Conservation (phyloP, 2,888 invertebrate species). For the Hirudinaria manillensis region DNA sequence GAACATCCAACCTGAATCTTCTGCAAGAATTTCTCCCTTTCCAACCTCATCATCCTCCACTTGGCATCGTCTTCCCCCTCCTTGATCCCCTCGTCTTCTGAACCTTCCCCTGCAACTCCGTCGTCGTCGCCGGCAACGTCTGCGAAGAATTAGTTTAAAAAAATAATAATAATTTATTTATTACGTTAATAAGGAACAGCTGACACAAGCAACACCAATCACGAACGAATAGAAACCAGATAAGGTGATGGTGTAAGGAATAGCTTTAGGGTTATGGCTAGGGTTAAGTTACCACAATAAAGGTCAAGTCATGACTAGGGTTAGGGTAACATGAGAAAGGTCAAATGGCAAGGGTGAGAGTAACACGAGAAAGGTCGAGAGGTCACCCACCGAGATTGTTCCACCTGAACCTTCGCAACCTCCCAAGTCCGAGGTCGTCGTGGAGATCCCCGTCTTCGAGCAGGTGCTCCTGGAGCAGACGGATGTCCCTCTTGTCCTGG, state of each 20-base stretch:
- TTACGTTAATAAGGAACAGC: not conserved
- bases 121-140: not conserved
- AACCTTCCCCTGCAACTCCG: slow-evolving; percentile 30
- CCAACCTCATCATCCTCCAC: slow-evolving; percentile 40
- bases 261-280: no score
- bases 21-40: slow-evolving; percentile 41
- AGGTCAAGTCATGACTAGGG: no score
- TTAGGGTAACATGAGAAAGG: no score
- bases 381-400: slow-evolving; percentile 61
- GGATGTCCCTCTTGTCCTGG: slow-evolving; percentile 78
- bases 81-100: slow-evolving; percentile 36
- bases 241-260: no score
- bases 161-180: slow-evolving; percentile 4
- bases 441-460: slow-evolving; percentile 83
- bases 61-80: slow-evolving; percentile 45
- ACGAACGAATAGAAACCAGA: no score
- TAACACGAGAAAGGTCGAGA: not conserved
- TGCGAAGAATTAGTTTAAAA: not conserved
- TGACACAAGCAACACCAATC: not conserved
- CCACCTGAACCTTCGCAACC: slow-evolving; percentile 80
- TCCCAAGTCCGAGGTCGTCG: slow-evolving; percentile 64
- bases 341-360: not conserved
- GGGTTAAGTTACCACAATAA: no score
- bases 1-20: slow-evolving; percentile 36
- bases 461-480: slow-evolving; percentile 75